A percentile compares a stretch with the other conserved stretches of the same genome.
These are phyloP conservation scores for Darevskia mixta DNA, from an alignment of 2,797 vertebrate genomes.

Conservation along the genomic window DNA sequence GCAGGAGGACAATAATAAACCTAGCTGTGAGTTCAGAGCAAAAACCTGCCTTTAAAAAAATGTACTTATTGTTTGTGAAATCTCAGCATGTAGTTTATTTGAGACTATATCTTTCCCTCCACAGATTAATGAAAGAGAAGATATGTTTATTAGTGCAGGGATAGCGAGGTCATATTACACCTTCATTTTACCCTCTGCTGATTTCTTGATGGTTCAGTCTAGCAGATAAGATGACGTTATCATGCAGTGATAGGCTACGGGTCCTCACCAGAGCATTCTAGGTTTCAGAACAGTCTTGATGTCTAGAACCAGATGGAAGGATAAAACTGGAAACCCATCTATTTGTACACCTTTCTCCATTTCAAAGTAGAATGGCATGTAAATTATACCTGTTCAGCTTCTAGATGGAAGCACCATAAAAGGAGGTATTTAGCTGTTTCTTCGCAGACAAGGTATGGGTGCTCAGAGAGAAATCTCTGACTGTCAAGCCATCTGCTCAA, in stretches of 20 bases:
- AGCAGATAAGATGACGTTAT: background rate
- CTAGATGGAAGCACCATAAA: constrained; percentile 95
- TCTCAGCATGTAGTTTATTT: background rate
- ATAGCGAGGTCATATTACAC: background rate
- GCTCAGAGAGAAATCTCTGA: constrained; percentile 92
- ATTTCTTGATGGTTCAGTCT: background rate
- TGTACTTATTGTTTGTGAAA: background rate
- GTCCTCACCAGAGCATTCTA: background rate
- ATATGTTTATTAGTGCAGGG: background rate
- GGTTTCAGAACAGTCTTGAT: background rate
- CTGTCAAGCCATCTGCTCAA: constrained; percentile 97
- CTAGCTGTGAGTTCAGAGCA: background rate
- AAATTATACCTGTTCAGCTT: constrained; percentile 90
- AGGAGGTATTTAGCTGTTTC: constrained; percentile 93
- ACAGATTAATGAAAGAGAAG: background rate
- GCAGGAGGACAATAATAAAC: background rate
- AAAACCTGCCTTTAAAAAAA: background rate
- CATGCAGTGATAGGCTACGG: background rate
- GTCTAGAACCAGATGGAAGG: background rate
- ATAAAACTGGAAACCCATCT: constrained; percentile 7
- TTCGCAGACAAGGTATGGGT: constrained; percentile 94
- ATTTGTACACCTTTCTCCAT: constrained; percentile 25
- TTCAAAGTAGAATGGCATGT: constrained; percentile 48
- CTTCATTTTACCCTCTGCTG: background rate
- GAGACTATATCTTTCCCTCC: background rate